Evolutionary conservation across 2,113 vertebrate species (phyloP).

Genomic region (Puffinus mauretanicus): DNA sequence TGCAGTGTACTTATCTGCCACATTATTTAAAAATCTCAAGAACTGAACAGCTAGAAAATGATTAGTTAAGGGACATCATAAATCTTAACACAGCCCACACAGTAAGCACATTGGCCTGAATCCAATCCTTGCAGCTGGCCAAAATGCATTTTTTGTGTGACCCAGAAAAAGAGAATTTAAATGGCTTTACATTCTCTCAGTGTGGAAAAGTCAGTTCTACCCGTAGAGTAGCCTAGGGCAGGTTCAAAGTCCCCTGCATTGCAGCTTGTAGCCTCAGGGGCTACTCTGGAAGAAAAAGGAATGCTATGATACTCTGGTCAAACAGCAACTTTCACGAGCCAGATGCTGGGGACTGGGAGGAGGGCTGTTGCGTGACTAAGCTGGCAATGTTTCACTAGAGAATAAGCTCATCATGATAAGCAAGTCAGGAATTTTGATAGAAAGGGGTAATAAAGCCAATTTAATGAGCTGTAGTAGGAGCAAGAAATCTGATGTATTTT

Average conservation of each 20-base stretch:
- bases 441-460: background rate
- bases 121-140: conserved; percentile 1
- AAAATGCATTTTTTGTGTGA: background rate
- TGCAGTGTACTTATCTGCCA: background rate
- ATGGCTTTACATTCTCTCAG: background rate
- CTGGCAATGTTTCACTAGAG: background rate
- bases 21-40: background rate
- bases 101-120: background rate
- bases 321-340: background rate
- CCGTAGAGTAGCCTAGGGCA: rapidly evolving
- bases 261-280: background rate
- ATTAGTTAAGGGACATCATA: conserved; percentile 17
- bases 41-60: conserved; percentile 23
- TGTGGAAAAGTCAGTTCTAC: background rate
- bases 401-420: background rate
- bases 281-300: background rate
- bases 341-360: background rate
- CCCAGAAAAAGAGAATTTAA: background rate
- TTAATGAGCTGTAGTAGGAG: background rate
- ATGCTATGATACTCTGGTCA: rapidly evolving
- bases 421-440: background rate
- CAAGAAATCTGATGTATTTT: background rate
- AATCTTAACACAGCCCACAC: background rate
- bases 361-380: background rate
- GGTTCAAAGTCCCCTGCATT: background rate